Conservation (phyloP, 2,888 invertebrate genomes). For the Melanargia galathea region DNA sequence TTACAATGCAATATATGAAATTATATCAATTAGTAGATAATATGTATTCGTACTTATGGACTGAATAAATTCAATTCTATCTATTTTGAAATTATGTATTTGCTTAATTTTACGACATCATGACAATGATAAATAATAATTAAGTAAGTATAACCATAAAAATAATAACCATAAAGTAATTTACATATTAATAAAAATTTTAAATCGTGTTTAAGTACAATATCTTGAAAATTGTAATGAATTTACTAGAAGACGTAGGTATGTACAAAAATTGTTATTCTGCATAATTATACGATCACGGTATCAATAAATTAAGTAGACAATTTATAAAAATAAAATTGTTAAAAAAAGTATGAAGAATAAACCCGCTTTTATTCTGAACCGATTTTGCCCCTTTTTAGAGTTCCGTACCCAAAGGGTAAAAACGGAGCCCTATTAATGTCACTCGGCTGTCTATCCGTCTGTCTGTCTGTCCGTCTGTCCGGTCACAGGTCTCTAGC, state of each 20-base stretch:
- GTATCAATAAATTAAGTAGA: neutral
- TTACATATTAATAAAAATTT: neutral
- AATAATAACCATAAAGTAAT: no score
- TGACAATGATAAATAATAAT: no score
- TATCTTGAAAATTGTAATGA: neutral
- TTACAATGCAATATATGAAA: conserved; percentile 15
- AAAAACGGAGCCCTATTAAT: no score
- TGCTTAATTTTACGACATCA: neutral
- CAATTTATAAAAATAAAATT: neutral
- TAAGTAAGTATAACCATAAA: no score
- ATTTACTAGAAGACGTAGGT: neutral
- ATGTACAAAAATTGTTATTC: neutral
- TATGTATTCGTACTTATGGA: neutral
- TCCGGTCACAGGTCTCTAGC: no score
- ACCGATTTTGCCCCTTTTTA: neutral
- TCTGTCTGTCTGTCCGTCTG: no score
- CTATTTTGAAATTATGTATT: neutral
- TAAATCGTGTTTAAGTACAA: neutral
- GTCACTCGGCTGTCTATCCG: no score
- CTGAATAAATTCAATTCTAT: neutral
- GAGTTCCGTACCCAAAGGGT: no score
- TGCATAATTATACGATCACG: neutral
- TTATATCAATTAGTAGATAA: conserved; percentile 2
- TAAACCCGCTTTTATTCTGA: neutral
- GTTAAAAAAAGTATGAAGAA: neutral